These are phyloP conservation scores for Ploceus nigricollis DNA, from an alignment of 2,113 vertebrate species.

Conservation along the genomic window DNA sequence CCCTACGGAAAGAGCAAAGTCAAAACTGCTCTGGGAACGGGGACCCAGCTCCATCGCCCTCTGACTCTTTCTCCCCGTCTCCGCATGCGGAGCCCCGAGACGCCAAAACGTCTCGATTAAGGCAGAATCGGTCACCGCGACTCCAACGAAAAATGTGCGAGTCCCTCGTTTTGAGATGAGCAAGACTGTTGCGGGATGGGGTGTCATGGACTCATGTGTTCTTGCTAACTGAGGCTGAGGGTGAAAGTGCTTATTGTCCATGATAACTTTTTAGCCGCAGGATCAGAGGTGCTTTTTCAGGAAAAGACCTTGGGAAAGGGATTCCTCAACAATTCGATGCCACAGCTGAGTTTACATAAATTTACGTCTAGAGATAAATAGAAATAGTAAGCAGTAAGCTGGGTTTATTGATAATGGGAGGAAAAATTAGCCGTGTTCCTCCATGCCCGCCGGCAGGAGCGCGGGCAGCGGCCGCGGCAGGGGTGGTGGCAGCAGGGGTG, in stretches of 20 bases:
- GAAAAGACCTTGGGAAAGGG: not conserved
- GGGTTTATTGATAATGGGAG: not conserved
- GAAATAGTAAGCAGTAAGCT: not conserved
- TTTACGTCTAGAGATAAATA: not conserved
- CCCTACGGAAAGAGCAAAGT: not conserved
- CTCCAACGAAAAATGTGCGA: rapidly evolving
- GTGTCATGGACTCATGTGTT: not conserved
- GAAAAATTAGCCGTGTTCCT: not conserved
- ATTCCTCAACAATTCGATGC: not conserved
- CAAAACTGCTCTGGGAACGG: not conserved
- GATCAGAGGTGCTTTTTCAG: not conserved
- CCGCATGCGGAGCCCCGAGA: rapidly evolving
- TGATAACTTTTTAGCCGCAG: not conserved
- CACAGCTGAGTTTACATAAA: not conserved
- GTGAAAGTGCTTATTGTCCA: not conserved
- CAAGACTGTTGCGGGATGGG: not conserved
- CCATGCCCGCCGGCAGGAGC: not conserved
- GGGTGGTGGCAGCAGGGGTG: not conserved
- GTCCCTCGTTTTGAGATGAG: not conserved
- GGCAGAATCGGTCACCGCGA: not conserved
- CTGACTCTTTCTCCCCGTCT: not conserved
- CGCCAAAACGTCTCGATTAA: rapidly evolving
- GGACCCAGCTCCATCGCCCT: not conserved
- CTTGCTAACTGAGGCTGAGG: not conserved
- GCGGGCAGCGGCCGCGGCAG: not conserved